A percentile compares a stretch with the other conserved stretches of the same genome.
These are phyloP conservation scores for Macrophya alboannulata DNA, from an alignment of 2,888 invertebrate species.

Conservation along the genomic window DNA sequence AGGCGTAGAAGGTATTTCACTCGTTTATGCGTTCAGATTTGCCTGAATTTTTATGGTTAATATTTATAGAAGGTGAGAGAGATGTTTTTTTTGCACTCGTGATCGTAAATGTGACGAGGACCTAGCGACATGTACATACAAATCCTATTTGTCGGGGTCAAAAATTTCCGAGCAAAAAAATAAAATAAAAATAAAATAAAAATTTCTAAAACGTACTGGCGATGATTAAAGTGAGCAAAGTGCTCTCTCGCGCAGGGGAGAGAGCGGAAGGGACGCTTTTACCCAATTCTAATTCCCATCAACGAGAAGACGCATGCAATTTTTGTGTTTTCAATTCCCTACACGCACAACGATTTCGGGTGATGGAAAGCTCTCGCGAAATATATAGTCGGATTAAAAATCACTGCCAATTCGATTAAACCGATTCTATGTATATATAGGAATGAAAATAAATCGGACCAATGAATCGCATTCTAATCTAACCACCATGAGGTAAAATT, in stretches of 20 bases:
- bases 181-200: too few relatives aligned
- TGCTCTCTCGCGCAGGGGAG: not conserved
- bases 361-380: constrained; percentile 8
- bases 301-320: not conserved
- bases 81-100: not conserved
- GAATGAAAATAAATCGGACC: not conserved
- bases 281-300: constrained; percentile 5
- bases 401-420: constrained; percentile 28
- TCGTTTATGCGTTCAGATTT: not conserved
- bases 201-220: not conserved
- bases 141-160: not conserved
- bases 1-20: too few relatives aligned
- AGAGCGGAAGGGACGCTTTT: not conserved
- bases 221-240: constrained; percentile 3
- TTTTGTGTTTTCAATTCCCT: constrained; percentile 23
- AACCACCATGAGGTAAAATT: not conserved
- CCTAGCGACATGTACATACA: too few relatives aligned
- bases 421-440: constrained; percentile 11
- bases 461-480: not conserved
- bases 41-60: not conserved
- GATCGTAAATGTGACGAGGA: too few relatives aligned
- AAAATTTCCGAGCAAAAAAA: not conserved
- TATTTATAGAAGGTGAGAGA: not conserved
- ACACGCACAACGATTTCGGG: constrained; percentile 14
- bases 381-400: constrained; percentile 23